Conservation (phyloP, 1,140 invertebrate genomes). For the Brachionus angularis region DNA sequence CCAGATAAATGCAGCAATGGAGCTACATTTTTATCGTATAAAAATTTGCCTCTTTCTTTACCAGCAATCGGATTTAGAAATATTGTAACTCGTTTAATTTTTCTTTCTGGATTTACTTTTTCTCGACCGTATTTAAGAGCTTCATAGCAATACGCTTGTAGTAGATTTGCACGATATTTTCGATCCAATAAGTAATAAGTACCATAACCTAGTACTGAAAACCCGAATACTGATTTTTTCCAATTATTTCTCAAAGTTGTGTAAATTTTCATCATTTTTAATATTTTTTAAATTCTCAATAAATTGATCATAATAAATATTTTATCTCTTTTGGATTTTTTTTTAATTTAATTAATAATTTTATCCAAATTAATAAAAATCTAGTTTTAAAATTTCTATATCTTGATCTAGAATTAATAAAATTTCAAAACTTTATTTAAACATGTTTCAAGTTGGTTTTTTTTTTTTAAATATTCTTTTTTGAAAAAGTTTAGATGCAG, state of each 20-base stretch:
- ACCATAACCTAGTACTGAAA: neutral
- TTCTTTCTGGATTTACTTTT: slow-evolving; percentile 3
- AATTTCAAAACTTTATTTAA: too few species aligned
- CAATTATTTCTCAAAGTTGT: slow-evolving; percentile 31
- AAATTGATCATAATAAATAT: too few species aligned
- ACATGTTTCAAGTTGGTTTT: too few species aligned
- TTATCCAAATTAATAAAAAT: too few species aligned
- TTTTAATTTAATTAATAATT: too few species aligned
- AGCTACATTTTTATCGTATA: slow-evolving; percentile 21
- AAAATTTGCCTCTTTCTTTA: slow-evolving; percentile 27
- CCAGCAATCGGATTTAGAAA: slow-evolving; percentile 28
- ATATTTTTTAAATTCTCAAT: too few species aligned
- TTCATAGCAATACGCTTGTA: slow-evolving; percentile 30
- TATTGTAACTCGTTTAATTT: slow-evolving; percentile 6
- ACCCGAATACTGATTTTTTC: slow-evolving; percentile 37
- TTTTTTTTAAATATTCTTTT: too few species aligned
- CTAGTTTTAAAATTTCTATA: too few species aligned
- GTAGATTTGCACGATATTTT: slow-evolving; percentile 14
- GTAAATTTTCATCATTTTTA: slow-evolving; percentile 28
- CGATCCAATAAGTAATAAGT: slow-evolving; percentile 31
- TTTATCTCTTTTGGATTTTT: too few species aligned
- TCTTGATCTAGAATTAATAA: too few species aligned
- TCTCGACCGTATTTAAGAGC: slow-evolving; percentile 30
- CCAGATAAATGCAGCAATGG: slow-evolving; percentile 29
- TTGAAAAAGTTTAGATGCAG: too few species aligned